Base-by-base conservation (phyloP, 2,113 vertebrate genomes). In the Melanotaenia duboulayi region DNA sequence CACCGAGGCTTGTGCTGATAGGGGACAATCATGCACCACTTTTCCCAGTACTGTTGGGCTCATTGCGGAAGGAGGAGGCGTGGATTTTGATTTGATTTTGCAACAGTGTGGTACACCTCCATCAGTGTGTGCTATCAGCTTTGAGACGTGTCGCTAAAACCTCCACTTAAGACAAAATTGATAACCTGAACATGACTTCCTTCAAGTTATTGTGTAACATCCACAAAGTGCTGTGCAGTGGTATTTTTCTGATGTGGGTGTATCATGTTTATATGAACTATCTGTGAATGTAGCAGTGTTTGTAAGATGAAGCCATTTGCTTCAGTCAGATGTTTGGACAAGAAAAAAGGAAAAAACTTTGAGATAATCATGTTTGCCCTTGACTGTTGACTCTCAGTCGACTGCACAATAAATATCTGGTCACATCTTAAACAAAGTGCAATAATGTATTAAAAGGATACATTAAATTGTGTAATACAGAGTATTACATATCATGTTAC, bases 41-140 rank as follows among this genome's bases (percentile, higher is more conserved):
- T 73, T 86, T 88, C 82, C 78, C 88, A 89, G 87, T 89, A 74
- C 89, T 90, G 88, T 86, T 20, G 89, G 84, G 87, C 79, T 89
- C 80, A 72, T 55, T 72, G 67, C 20, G 14, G 66, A 77, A 28
- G 58, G 65, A 39, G 72, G 63, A 63, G 22, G 54, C 0, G 63
- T 67, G 75, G 55, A 55, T 49, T 83, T 35, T 35, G 32, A 58
- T 82, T 72, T 69, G 25, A 61, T 80, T 77, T 70, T 39, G 42
- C 60, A 81, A 65, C 32, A 39, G 23, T 57, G 48, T 84, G 88
- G 37, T 86, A 76, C 79, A 82, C 84, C 84, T 86, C 72, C 62
- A 65, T 91, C 84, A 88, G 74, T 54, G 57, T 68, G 44, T 4
- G 23, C 61, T 22, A 20, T 17, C 37, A 39, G 48, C 72, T 46